Evolutionary conservation across 2,888 invertebrate species (phyloP).

Genomic region (Bhutanitis thaidina): DNA sequence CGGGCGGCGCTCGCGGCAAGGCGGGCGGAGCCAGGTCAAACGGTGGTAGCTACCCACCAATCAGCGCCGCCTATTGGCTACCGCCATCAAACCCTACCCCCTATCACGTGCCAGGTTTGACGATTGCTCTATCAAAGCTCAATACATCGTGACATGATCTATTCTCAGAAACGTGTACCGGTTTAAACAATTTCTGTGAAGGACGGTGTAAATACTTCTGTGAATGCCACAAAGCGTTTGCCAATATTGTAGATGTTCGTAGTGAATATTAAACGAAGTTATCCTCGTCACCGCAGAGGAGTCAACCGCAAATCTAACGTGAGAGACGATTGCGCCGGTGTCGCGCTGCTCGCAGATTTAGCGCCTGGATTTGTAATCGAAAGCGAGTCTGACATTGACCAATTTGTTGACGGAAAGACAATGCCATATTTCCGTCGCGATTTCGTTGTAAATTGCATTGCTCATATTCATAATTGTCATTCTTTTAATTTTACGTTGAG

Average conservation of each 20-base stretch:
- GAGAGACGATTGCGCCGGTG: constrained; percentile 1
- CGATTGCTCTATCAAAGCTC: constrained; percentile 9
- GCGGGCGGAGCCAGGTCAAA: constrained; percentile 48
- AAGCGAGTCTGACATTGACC: constrained; percentile 58
- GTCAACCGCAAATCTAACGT: background rate
- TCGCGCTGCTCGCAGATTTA: constrained; percentile 20
- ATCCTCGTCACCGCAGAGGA: constrained; percentile 17
- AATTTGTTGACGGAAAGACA: constrained; percentile 63
- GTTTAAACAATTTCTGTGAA: background rate
- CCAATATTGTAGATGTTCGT: too few species aligned
- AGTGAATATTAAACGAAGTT: constrained; percentile 3
- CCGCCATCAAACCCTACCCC: constrained; percentile 89
- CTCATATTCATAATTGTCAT: constrained; percentile 23
- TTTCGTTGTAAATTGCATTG: constrained; percentile 29
- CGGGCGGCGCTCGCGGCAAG: constrained; percentile 67
- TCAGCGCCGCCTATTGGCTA: constrained; percentile 91
- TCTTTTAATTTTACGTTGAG: constrained; percentile 22
- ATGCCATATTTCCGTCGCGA: constrained; percentile 40
- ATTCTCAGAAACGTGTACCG: too few species aligned
- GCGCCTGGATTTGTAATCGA: constrained; percentile 26
- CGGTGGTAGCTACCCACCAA: constrained; percentile 84
- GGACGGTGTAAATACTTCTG: background rate
- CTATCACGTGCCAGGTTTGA: constrained; percentile 91
- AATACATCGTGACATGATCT: too few species aligned
- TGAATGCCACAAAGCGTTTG: background rate